Conservation (phyloP, 1,140 invertebrate genomes). For the Brachionus sp. region DNA sequence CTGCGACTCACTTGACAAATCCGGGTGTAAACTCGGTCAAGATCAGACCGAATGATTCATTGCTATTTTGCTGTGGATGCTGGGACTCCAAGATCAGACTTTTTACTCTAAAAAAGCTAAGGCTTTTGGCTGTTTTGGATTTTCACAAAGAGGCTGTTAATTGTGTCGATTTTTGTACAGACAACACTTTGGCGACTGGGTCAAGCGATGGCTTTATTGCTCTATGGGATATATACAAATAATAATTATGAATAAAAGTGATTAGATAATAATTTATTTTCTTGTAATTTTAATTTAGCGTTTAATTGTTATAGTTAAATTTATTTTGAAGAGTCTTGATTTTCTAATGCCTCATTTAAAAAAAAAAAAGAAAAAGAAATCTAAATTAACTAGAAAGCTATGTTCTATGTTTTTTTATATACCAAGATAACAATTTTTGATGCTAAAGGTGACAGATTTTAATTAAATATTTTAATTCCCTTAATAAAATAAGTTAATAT, state of each 20-base stretch:
- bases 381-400: background rate
- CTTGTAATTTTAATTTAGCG: background rate
- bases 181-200: background rate
- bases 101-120: background rate
- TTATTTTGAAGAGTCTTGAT: background rate
- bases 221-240: slow-evolving; percentile 28
- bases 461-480: background rate
- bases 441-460: background rate
- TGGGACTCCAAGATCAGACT: slow-evolving; percentile 34
- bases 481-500: background rate
- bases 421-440: background rate
- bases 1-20: background rate
- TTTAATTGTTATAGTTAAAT: background rate
- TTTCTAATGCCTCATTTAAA: background rate
- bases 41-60: background rate
- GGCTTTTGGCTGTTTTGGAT: slow-evolving; percentile 14
- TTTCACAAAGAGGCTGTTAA: slow-evolving; percentile 37
- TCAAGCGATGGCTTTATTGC: slow-evolving; percentile 25
- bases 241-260: background rate
- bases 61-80: background rate
- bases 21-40: slow-evolving; percentile 16
- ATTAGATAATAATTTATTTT: background rate
- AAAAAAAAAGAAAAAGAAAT: too few relatives aligned
- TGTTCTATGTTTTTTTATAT: background rate
- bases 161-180: background rate